Evolutionary conservation across 2,888 invertebrate genomes (phyloP).

Genomic region (Iphiclides podalirius): DNA sequence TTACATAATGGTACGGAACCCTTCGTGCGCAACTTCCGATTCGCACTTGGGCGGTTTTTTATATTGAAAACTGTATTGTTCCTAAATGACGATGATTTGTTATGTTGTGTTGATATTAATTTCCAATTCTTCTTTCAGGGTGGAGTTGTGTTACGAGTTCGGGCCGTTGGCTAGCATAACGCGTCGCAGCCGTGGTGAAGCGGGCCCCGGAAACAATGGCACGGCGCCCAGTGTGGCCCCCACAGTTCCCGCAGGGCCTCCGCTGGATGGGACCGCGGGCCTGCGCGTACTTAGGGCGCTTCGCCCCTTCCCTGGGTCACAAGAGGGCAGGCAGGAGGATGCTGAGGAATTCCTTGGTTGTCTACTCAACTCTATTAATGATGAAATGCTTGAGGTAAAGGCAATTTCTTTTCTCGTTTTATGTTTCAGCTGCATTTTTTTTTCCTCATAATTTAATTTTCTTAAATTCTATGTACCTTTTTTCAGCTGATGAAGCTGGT

Average conservation of each 20-base stretch:
- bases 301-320: conserved; percentile 80
- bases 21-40: too few species aligned
- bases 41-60: too few species aligned
- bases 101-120: too few species aligned
- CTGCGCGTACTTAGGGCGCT: conserved; percentile 91
- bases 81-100: too few species aligned
- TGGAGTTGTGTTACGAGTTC: conserved; percentile 90
- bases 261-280: conserved; percentile 94
- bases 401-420: too few species aligned
- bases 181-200: conserved; percentile 70
- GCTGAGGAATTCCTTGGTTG: conserved; percentile 98
- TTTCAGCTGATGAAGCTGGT: conserved; percentile 81
- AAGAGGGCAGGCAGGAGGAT: conserved; percentile 96
- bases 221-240: conserved; percentile 49
- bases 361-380: conserved; percentile 95
- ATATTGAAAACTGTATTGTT: too few species aligned
- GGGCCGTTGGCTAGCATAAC: conserved; percentile 78
- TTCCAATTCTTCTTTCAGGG: conserved; percentile 74
- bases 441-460: too few species aligned
- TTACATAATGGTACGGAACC: too few species aligned
- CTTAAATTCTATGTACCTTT: too few species aligned
- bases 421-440: too few species aligned
- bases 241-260: conserved; percentile 84
- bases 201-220: conserved; percentile 57
- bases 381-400: conserved; percentile 95